These are phyloP conservation scores for Heliocidaris tuberculata DNA, from an alignment of 35 echinoderm and acorn worm species.

Conservation along the genomic window DNA sequence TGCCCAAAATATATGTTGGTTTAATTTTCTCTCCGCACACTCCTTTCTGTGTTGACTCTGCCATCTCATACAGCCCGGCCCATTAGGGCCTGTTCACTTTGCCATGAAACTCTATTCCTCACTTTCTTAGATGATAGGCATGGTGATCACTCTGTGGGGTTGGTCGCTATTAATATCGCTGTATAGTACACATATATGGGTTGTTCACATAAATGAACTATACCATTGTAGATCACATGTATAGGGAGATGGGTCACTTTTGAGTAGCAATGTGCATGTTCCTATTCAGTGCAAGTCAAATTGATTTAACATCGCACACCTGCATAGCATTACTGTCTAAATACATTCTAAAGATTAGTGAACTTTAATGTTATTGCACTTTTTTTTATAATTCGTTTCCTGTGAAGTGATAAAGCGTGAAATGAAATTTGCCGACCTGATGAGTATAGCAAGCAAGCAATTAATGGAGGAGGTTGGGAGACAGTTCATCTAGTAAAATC, in stretches of 20 bases:
- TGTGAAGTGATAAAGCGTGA: not conserved
- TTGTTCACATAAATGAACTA: too few relatives aligned
- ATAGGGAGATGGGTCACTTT: not conserved
- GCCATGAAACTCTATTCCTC: not conserved
- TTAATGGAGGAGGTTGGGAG: not conserved
- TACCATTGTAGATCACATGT: not conserved
- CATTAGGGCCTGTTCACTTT: not conserved
- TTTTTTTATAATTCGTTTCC: not conserved
- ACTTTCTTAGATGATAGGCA: not conserved
- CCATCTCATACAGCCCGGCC: not conserved
- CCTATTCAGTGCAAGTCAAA: not conserved
- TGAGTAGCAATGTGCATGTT: not conserved
- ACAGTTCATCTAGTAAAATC: not conserved
- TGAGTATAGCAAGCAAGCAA: not conserved
- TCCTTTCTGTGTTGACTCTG: not conserved
- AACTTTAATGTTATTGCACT: conserved; percentile 6
- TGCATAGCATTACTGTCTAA: conserved; percentile 10
- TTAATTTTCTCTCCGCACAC: not conserved
- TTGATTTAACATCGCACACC: not conserved
- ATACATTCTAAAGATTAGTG: conserved; percentile 18
- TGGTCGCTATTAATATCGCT: too few relatives aligned
- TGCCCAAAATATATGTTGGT: not conserved
- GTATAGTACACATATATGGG: too few relatives aligned
- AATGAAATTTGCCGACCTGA: not conserved
- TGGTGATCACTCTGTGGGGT: too few relatives aligned